phyloP scores from a whole-genome alignment of 2,113 vertebrate species.

The Numida meleagris region DNA sequence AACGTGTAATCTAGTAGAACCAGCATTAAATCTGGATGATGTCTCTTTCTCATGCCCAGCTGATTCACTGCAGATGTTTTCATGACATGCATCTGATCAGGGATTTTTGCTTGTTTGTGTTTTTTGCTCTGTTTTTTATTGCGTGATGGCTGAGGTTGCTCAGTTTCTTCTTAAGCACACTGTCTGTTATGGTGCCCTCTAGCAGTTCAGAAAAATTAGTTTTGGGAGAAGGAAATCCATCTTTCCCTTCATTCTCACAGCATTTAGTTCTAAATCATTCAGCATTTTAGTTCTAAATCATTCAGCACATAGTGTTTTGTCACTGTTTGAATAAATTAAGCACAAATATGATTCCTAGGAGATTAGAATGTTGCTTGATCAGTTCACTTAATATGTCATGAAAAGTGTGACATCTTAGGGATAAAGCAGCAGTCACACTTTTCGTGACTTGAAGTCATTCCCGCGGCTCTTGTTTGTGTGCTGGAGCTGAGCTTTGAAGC shows the following conservation, averaged over 20 bases:
- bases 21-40: background rate
- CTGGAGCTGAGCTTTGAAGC: background rate
- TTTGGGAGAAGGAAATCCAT: background rate
- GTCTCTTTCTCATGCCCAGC: background rate
- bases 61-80: background rate
- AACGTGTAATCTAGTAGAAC: background rate
- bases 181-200: background rate
- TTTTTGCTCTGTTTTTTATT: background rate
- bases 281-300: background rate
- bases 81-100: background rate
- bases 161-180: background rate
- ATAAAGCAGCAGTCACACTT: accelerated
- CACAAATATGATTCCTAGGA: background rate
- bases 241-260: background rate
- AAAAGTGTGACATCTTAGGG: background rate
- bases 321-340: background rate
- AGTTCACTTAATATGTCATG: accelerated
- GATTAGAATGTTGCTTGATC: background rate
- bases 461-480: background rate
- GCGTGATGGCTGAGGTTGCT: background rate
- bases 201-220: background rate
- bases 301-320: background rate
- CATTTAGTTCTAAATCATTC: background rate
- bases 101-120: background rate
- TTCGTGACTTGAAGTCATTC: background rate